These are phyloP conservation scores for Pseudomugil gertrudae DNA, from an alignment of 2,797 vertebrate species.

Conservation along the genomic window DNA sequence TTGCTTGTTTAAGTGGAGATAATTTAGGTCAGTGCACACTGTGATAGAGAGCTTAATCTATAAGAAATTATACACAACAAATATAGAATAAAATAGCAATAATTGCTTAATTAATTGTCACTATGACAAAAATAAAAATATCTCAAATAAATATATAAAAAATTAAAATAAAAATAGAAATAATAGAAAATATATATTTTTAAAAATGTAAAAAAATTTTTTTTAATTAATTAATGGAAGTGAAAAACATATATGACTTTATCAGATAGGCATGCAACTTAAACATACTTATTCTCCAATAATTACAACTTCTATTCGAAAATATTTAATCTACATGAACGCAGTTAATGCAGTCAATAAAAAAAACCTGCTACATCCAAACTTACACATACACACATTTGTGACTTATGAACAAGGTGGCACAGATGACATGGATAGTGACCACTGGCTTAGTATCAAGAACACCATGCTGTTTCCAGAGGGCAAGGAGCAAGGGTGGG, in stretches of 20 bases:
- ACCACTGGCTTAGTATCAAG: slow-evolving; percentile 69
- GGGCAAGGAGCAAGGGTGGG: slow-evolving; percentile 56
- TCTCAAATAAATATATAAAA: too few species aligned
- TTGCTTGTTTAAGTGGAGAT: background rate
- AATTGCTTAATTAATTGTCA: background rate
- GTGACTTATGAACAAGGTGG: slow-evolving; percentile 40
- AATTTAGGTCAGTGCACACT: background rate
- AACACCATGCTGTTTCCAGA: slow-evolving; percentile 75
- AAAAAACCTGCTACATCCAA: slow-evolving; percentile 9
- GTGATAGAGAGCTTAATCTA: background rate
- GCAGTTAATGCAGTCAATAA: slow-evolving; percentile 2
- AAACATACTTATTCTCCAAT: background rate
- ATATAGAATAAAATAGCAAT: too few species aligned
- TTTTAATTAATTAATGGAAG: too few species aligned
- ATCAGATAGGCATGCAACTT: background rate
- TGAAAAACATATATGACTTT: background rate
- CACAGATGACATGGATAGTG: slow-evolving; percentile 61
- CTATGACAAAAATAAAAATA: background rate
- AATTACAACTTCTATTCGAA: background rate
- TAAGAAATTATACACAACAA: too few species aligned
- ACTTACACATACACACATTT: background rate
- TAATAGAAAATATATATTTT: too few species aligned
- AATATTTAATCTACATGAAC: background rate
- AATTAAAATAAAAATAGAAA: too few species aligned
- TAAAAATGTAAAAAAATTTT: too few species aligned